These are phyloP conservation scores for Harlomillsia oculata DNA, from an alignment of 1,140 invertebrate genomes.

Conservation along the genomic window DNA sequence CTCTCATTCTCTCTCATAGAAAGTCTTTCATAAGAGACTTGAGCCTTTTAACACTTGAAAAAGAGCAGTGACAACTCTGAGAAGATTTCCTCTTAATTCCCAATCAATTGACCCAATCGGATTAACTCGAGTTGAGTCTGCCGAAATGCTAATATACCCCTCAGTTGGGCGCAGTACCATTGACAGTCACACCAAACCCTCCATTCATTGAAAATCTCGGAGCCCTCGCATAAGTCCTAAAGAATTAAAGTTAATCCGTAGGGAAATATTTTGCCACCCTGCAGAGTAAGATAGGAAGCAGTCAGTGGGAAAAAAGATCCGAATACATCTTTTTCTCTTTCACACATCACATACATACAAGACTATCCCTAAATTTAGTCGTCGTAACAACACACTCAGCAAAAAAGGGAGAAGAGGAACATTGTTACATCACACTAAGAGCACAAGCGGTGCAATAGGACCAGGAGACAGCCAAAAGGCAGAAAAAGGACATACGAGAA, in stretches of 20 bases:
- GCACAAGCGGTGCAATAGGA: no score
- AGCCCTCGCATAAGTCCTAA: constrained; percentile 19
- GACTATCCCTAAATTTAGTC: no score
- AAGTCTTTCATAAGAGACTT: no score
- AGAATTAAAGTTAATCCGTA: constrained; percentile 34
- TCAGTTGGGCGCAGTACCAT: not conserved
- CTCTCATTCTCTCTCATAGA: no score
- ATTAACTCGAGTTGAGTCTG: constrained; percentile 13
- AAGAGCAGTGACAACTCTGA: constrained; percentile 8
- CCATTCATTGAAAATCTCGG: not conserved
- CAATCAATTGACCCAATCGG: constrained; percentile 29
- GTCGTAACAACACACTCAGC: no score
- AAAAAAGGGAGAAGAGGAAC: no score
- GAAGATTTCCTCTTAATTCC: constrained; percentile 16
- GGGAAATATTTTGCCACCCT: constrained; percentile 34
- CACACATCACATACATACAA: no score
- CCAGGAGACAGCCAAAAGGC: not conserved
- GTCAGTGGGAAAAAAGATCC: constrained; percentile 9
- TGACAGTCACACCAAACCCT: not conserved
- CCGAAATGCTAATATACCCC: constrained; percentile 13
- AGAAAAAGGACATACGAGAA: no score
- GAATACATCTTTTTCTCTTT: no score
- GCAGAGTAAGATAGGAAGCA: constrained; percentile 23
- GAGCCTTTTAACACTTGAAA: constrained; percentile 18
- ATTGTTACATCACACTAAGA: no score